Conservation (phyloP, 2,888 invertebrate genomes). For the Pristionchus japonicus region DNA sequence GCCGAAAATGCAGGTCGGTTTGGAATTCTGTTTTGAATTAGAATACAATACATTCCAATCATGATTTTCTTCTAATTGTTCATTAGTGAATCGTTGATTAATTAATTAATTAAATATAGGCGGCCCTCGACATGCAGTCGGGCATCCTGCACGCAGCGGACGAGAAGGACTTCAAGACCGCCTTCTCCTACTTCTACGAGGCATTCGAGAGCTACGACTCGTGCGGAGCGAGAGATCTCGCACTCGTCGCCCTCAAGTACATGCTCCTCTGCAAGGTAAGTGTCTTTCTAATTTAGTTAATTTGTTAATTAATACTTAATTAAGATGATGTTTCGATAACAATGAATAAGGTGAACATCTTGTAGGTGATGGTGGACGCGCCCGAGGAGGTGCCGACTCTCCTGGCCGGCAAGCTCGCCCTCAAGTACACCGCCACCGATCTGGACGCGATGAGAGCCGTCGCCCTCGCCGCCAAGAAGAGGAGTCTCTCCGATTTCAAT, state of each 20-base stretch:
- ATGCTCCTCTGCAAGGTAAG: conserved; percentile 96
- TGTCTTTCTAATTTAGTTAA: background rate
- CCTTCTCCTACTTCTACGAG: conserved; percentile 99
- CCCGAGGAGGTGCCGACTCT: conserved; percentile 76
- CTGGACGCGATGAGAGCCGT: conserved; percentile 98
- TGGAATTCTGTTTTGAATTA: background rate
- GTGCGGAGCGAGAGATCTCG: conserved; percentile 88
- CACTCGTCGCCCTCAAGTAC: conserved; percentile 95
- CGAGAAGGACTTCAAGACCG: conserved; percentile 99
- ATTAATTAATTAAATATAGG: conserved; percentile 80
- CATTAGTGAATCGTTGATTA: background rate
- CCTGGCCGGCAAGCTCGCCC: conserved; percentile 93
- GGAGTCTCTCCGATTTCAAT: conserved; percentile 97
- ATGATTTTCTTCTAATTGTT: background rate
- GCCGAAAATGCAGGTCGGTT: conserved; percentile 94
- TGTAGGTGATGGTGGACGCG: conserved; percentile 71
- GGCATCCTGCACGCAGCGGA: conserved; percentile 99
- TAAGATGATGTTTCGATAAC: background rate
- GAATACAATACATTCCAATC: too few relatives aligned
- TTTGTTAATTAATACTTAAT: background rate
- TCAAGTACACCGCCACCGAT: conserved; percentile 86
- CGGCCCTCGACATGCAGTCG: conserved; percentile 95
- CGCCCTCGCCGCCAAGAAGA: conserved; percentile 93
- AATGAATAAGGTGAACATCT: too few relatives aligned
- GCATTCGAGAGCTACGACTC: conserved; percentile 96